Evolutionary conservation across 64 coral and sea anemone species (phyloP), one percentile per base, ranked within the genome.

Genomic region (Montipora foliosa): DNA sequence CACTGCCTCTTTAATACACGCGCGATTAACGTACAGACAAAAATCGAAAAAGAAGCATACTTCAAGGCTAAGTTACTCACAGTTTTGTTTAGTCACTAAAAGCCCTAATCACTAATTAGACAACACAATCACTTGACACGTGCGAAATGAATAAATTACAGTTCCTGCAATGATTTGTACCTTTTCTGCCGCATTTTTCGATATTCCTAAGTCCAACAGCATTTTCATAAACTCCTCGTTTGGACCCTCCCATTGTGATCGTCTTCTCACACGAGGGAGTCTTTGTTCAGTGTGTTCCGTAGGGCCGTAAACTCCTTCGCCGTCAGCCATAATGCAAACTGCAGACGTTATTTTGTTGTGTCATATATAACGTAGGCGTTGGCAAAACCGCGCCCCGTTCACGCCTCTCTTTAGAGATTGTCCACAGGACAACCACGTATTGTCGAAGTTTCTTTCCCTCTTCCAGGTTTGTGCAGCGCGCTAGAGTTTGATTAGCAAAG

Each of bases 171-270:
- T 1, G 17, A 10, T 44, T 50, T 20, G 8, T 58, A 95, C 93
- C 83, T 95, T 95, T 49, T 84, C 93, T 45, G 87, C 93, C 47
- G 93, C 93, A 64, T 95, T 90, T 45, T 70, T 73, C 6, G 93
- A 90, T 55, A 95, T 95, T 1, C 93, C 88, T 76, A 95, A 90
- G 13, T 76, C 90, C 62, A 88, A 70, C 52, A 95, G 20, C 71
- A 85, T 57, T 62, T 67, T 5, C 0, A 95, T 79, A 78, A 90
- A 88, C 16, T 95, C 87, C 46, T 95, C 80, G 79, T 95, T 95
- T 11, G 93, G 93, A 0, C 93, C 93, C 21, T 75, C 82, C 78
- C 87, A 95, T 20, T 88, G 87, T n/a, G 89, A 64, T 86, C 69
- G 85, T 51, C 79, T 48, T 46, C 82, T 85, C 1, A 11, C 6